Base-by-base conservation (phyloP, 1,140 invertebrate genomes). In the Sitobion miscanthi region DNA sequence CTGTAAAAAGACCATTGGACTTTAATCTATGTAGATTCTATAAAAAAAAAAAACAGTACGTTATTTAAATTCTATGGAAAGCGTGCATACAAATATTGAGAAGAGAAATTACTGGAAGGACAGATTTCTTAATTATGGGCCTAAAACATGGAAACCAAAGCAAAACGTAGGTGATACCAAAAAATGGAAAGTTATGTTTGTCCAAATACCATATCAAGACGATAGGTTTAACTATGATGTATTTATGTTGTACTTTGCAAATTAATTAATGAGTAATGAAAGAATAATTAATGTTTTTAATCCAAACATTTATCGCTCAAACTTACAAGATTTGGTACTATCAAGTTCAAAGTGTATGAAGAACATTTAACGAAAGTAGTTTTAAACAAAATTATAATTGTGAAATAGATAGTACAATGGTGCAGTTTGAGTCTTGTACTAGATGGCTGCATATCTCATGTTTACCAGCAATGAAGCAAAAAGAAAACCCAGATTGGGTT, bases 201-300 rank as follows among this genome's bases (percentile, higher is more conserved):
- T 62, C 25, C 25, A 62, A 62, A 62, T 62, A 62, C 57, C 57
- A 62, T 62, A 62, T 25, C 25, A 62, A 62, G 23, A 62, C 30
- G 57, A 62, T 62, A 25, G 25, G 25, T 25, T 62, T 62, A 62
- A 62, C 57, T 62, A 17, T 42, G 11, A 14, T 35, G 14, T 77
- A 77, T 77, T 77, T 35, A 77, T 77, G 69, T 77, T 77, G 69
- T 77, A 77, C 35, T 82, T 35, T n/a, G 69, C 69, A n/a, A 82
- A 82, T 17, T n/a, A 77, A 77, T 77, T 77, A 77, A 77, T 77
- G 69, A 77, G 69, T 35, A 35, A 77, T 77, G 35, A 77, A 35
- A 77, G 69, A 77, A 77, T 77, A 77, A 77, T 77, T 17, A n/a
- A 77, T 77, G 69, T 35, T n/a, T 77, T 62, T 7, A 35, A 77